A percentile compares a stretch with the other conserved stretches of the same genome.
These are phyloP conservation scores for Gambusia holbrooki DNA, from an alignment of 2,113 vertebrate species.

Conservation along the genomic window DNA sequence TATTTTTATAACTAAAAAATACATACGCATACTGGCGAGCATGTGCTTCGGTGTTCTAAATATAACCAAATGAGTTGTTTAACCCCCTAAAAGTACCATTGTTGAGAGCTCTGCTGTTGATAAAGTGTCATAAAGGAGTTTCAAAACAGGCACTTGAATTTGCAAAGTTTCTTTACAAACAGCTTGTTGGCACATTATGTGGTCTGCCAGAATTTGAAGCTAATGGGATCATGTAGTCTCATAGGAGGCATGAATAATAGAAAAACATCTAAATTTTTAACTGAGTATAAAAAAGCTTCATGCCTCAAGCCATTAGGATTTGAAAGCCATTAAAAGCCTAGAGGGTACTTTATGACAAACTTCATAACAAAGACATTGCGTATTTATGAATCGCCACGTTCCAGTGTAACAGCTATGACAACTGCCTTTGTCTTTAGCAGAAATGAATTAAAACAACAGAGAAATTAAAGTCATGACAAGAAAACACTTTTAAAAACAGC, in stretches of 20 bases:
- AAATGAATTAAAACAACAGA: background rate
- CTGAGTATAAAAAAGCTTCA: constrained; percentile 21
- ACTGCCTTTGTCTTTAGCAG: constrained; percentile 9
- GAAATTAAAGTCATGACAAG: background rate
- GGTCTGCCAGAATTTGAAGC: constrained; percentile 24
- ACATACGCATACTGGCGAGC: background rate
- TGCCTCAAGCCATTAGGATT: constrained; percentile 27
- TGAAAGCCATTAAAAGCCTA: constrained; percentile 25
- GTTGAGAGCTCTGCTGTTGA: constrained; percentile 12
- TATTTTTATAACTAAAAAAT: background rate
- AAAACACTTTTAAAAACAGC: background rate
- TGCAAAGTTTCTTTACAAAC: constrained; percentile 21
- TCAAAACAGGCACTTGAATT: constrained; percentile 17
- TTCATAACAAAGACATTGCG: background rate
- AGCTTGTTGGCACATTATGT: constrained; percentile 34
- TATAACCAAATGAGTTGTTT: constrained; percentile 16
- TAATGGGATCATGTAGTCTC: constrained; percentile 50
- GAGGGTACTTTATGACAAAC: constrained; percentile 19
- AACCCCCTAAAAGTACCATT: background rate
- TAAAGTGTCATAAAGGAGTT: constrained; percentile 12
- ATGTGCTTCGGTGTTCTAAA: background rate
- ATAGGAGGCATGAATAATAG: constrained; percentile 51
- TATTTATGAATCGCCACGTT: constrained; percentile 12
- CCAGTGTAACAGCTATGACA: background rate
- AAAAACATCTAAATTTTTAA: constrained; percentile 34